Evolutionary conservation across 2,797 vertebrate species (phyloP).

Genomic region (Tokudaia tokunoshimensis): DNA sequence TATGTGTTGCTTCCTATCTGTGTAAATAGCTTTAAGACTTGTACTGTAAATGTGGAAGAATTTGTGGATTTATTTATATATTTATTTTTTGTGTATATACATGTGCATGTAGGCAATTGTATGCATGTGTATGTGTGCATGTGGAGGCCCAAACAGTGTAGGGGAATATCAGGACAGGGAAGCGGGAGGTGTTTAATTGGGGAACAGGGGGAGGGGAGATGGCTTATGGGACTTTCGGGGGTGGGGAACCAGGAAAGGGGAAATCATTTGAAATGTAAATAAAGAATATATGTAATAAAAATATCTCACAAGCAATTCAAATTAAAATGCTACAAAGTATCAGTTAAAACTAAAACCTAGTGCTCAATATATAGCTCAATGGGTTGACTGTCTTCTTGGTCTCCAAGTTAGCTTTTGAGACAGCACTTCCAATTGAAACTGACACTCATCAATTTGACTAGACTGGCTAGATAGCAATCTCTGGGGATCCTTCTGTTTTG

Average conservation of each 20-base stretch:
- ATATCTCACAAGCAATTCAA: background rate
- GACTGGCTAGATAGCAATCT: background rate
- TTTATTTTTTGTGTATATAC: background rate
- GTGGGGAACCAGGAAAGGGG: no score
- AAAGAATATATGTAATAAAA: background rate
- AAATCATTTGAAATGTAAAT: no score
- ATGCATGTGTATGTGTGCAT: background rate
- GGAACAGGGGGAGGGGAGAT: no score
- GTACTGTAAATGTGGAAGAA: background rate
- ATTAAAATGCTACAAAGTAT: background rate
- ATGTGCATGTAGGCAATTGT: background rate
- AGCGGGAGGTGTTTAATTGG: no score
- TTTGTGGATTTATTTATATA: background rate
- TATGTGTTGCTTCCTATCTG: conserved; percentile 25
- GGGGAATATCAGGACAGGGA: no score
- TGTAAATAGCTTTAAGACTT: conserved; percentile 11
- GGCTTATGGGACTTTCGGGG: no score
- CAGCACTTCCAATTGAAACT: background rate
- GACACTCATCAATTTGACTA: background rate
- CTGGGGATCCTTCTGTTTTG: background rate
- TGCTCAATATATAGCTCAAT: background rate
- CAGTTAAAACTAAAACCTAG: conserved; percentile 1
- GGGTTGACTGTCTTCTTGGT: background rate
- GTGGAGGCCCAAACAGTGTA: background rate
- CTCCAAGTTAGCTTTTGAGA: background rate